Conservation (phyloP, 2,797 vertebrate species). For the Pygocentrus nattereri region DNA sequence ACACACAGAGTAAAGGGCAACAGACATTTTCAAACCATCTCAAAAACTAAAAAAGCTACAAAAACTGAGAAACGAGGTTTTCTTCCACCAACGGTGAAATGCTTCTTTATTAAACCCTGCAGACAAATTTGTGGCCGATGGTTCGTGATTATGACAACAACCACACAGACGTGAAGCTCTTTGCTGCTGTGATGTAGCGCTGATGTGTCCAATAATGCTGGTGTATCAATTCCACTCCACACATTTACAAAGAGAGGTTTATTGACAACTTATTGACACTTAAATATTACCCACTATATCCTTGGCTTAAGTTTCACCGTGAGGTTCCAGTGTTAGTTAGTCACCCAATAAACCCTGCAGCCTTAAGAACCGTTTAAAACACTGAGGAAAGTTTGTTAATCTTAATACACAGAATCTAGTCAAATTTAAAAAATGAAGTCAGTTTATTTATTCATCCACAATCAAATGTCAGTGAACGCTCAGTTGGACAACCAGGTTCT, state of each 20-base stretch:
- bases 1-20: too few relatives aligned
- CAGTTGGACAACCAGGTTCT: too few relatives aligned
- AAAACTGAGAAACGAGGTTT: too few relatives aligned
- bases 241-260: constrained; percentile 70
- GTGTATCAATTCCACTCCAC: constrained; percentile 12
- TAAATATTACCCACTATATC: constrained; percentile 68
- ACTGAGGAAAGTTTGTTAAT: background rate
- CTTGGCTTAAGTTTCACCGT: constrained; percentile 66
- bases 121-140: too few relatives aligned
- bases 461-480: background rate
- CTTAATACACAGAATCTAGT: background rate
- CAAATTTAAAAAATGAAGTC: background rate
- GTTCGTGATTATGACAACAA: too few relatives aligned
- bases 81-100: too few relatives aligned
- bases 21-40: too few relatives aligned
- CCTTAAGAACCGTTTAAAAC: constrained; percentile 27
- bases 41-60: too few relatives aligned
- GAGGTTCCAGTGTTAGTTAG: constrained; percentile 55
- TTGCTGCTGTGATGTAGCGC: too few relatives aligned
- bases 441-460: background rate
- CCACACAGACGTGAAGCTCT: background rate
- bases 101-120: too few relatives aligned
- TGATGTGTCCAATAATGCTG: background rate
- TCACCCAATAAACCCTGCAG: background rate
- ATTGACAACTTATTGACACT: constrained; percentile 71